These are phyloP conservation scores for Cisticola juncidis DNA, from an alignment of 2,113 vertebrate species.

Conservation along the genomic window DNA sequence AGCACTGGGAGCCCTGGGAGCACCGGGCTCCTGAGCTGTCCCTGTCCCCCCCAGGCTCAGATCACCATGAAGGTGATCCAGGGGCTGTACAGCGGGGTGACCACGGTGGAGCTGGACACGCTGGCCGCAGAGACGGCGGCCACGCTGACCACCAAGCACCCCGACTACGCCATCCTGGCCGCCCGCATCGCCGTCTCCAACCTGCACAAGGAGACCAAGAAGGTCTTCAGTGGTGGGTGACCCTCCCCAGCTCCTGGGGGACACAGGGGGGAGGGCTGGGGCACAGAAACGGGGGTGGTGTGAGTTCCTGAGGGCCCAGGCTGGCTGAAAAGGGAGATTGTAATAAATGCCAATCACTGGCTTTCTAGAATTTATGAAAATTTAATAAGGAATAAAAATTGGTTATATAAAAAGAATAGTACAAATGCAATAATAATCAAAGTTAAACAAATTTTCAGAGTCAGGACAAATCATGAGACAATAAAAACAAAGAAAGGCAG, in stretches of 20 bases:
- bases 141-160: slow-evolving; percentile 94
- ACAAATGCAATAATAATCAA: too few species aligned
- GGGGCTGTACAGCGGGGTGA: slow-evolving; percentile 93
- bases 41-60: slow-evolving; percentile 79
- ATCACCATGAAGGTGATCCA: slow-evolving; percentile 99
- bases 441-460: too few species aligned
- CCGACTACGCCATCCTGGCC: slow-evolving; percentile 93
- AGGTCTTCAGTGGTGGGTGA: slow-evolving; percentile 90
- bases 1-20: rapidly evolving
- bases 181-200: slow-evolving; percentile 96
- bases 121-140: slow-evolving; percentile 92
- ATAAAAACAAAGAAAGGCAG: too few species aligned
- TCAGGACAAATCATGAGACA: too few species aligned
- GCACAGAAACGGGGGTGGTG: neutral
- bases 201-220: slow-evolving; percentile 97
- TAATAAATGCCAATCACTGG: too few species aligned
- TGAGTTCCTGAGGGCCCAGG: neutral
- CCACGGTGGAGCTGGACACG: slow-evolving; percentile 92
- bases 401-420: too few species aligned
- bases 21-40: neutral
- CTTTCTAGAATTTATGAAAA: too few species aligned
- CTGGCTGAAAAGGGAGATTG: neutral
- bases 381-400: too few species aligned
- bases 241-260: neutral
- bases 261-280: neutral